Evolutionary conservation across 1,140 invertebrate species (phyloP).

Genomic region (Drosophila obscura): DNA sequence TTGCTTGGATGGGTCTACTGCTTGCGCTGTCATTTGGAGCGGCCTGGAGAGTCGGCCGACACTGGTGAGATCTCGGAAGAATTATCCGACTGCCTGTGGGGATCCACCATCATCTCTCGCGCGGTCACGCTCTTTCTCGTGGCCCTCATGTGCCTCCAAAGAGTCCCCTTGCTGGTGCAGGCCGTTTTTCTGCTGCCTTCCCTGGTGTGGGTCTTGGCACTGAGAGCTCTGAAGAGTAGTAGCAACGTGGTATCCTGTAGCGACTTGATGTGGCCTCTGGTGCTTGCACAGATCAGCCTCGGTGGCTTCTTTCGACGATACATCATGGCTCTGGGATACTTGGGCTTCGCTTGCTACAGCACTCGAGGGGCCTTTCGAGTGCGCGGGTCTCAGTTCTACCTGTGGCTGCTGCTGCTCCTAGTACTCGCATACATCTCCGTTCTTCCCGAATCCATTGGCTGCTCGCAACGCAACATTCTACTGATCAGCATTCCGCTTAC

Average conservation of each 20-base stretch:
- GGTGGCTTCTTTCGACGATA: slow-evolving; percentile 31
- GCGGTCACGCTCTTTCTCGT: slow-evolving; percentile 6
- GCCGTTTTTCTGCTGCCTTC: slow-evolving; percentile 35
- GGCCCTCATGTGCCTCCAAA: slow-evolving; percentile 35
- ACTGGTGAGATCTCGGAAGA: not conserved
- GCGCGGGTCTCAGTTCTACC: not conserved
- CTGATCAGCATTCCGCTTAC: slow-evolving; percentile 38
- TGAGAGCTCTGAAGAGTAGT: not conserved
- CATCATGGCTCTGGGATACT: slow-evolving; percentile 27
- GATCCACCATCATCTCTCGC: not conserved
- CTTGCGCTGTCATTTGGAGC: slow-evolving; percentile 8
- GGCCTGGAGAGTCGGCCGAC: not conserved
- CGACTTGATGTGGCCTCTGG: not conserved
- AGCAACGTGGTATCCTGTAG: not conserved
- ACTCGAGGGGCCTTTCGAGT: slow-evolving; percentile 20
- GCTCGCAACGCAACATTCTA: slow-evolving; percentile 23
- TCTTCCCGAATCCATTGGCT: slow-evolving; percentile 39
- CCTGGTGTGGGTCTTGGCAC: slow-evolving; percentile 25
- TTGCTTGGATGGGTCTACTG: slow-evolving; percentile 87
- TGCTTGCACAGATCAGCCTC: slow-evolving; percentile 26
- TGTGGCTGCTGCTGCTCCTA: slow-evolving; percentile 44
- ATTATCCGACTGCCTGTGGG: not conserved
- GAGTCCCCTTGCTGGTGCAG: slow-evolving; percentile 10
- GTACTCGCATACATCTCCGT: slow-evolving; percentile 15
- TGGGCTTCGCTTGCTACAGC: slow-evolving; percentile 31